Evolutionary conservation across 2,797 vertebrate genomes (phyloP), one percentile per base, ranked within the genome.

Genomic region (Staurois parvus): DNA sequence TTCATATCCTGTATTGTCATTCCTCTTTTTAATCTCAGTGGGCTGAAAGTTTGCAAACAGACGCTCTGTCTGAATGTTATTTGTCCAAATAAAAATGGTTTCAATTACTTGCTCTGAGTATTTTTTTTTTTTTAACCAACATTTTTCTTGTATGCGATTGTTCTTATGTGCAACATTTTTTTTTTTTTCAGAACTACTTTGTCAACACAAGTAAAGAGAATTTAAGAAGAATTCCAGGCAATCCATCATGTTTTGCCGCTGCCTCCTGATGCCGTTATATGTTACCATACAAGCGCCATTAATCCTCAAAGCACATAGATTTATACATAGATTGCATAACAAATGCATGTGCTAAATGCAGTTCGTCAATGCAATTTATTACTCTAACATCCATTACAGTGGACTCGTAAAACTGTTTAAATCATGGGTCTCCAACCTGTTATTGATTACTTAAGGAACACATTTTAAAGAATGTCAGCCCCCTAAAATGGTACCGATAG

Each of bases 41-140:
- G 83, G 75, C 75, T 85, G 68, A 76, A 79, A 79, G 76, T 85
- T 79, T 85, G 76, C 69, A 79, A 72, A 83, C 81, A 85, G 76
- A 79, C 83, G 64, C 66, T 85, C 69, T 52, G 40, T 72, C 83
- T 85, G 83, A 78, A 42, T 30, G 79, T 70, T 77, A 72, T 82
- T 72, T 76, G 79, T 42, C 3, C 32, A 86, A 81, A 86, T 82
- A 76, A 72, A 79, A 79, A 79, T 85, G 76, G 56, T 64, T 81
- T 76, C 48, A 86, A 86, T 86, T 76, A 76, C 48, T 72, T 52
- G 72, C 26, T 42, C 64, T 48, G 34, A n/a, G 42, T 70, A 76
- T 76, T 68, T 70, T 66, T 75, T 70, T 13, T 59, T 59, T 45
- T 45, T 45, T 45, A 59, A 28, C 28, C 26, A 56, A 48, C 68